Conservation (phyloP, 2,888 invertebrate species). For the Pardosa pseudoannulata region DNA sequence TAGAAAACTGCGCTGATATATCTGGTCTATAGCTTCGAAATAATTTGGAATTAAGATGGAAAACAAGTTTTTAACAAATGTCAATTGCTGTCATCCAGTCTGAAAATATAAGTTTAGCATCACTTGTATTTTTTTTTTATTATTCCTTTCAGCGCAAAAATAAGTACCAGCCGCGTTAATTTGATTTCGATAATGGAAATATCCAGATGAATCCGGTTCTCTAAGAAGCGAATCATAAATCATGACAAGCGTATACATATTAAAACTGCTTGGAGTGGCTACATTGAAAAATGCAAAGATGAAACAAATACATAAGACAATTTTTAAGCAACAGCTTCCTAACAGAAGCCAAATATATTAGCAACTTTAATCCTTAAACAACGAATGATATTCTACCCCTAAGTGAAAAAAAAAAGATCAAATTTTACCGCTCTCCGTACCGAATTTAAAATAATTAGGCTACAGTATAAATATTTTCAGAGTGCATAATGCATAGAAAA, state of each 20-base stretch:
- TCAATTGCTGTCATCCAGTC: background rate
- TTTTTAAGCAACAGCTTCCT: conserved; percentile 7
- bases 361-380: background rate
- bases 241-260: conserved; percentile 63
- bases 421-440: no score
- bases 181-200: conserved; percentile 16
- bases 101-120: background rate
- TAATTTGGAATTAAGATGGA: background rate
- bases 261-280: conserved; percentile 71
- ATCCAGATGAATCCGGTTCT: conserved; percentile 23
- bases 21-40: background rate
- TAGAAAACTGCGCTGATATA: background rate
- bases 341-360: background rate
- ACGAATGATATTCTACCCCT: background rate
- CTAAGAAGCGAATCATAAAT: conserved; percentile 50
- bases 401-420: no score
- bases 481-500: no score
- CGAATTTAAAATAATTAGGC: no score
- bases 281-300: conserved; percentile 66
- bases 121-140: background rate
- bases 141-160: conserved; percentile 24
- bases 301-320: conserved; percentile 48
- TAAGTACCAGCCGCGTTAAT: conserved; percentile 41
- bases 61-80: background rate
- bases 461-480: no score